phyloP scores from a whole-genome alignment of 2,797 vertebrate species.

The Scleropages formosus region DNA sequence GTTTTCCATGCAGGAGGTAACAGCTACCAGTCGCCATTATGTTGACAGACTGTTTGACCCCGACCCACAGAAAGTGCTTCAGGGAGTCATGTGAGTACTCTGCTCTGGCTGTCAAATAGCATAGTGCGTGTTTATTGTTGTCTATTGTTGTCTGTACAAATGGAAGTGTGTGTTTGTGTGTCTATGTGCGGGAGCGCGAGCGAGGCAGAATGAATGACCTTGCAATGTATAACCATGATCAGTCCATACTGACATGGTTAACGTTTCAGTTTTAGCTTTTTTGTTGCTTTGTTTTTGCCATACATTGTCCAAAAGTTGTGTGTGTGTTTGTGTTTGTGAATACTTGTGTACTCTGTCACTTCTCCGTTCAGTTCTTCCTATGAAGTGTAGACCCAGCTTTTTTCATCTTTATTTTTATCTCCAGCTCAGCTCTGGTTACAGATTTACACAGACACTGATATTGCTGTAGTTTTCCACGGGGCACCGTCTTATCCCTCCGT shows the following conservation, averaged over 20 bases:
- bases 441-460: slow-evolving; percentile 35
- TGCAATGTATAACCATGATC: too few relatives aligned
- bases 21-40: slow-evolving; percentile 98
- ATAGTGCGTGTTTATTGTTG: background rate
- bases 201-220: too few relatives aligned
- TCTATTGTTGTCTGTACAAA: background rate
- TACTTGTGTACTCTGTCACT: slow-evolving; percentile 31
- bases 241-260: slow-evolving; percentile 36
- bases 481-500: background rate
- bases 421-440: slow-evolving; percentile 64
- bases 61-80: slow-evolving; percentile 96
- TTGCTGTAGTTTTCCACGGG: slow-evolving; percentile 60
- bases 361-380: slow-evolving; percentile 16
- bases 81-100: slow-evolving; percentile 98
- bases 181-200: too few relatives aligned
- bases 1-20: slow-evolving; percentile 84
- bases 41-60: slow-evolving; percentile 97
- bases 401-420: slow-evolving; percentile 70
- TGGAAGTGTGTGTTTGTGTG: slow-evolving; percentile 56
- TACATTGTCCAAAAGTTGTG: background rate
- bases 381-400: slow-evolving; percentile 42
- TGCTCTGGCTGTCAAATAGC: background rate
- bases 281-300: background rate
- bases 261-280: background rate
- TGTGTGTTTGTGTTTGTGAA: slow-evolving; percentile 33